Evolutionary conservation across 2,113 vertebrate genomes (phyloP).

Genomic region (Anseranas semipalmata): DNA sequence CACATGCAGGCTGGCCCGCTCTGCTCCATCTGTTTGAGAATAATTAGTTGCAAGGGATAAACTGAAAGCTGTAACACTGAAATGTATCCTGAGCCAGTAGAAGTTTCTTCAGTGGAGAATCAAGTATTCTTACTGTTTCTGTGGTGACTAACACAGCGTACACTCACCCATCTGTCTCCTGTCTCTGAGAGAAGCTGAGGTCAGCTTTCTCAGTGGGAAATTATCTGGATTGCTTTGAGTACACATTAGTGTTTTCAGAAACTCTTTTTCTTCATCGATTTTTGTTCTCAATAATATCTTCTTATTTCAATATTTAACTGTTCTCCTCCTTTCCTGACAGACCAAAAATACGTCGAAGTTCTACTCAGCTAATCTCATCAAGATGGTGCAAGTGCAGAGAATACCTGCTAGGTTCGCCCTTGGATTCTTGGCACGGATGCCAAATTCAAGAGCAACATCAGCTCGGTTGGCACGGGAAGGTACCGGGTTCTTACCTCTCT

Average conservation of each 20-base stretch:
- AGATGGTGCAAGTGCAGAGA: neutral
- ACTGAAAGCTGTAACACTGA: neutral
- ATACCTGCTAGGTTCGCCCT: neutral
- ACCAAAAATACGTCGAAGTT: neutral
- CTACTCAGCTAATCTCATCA: neutral
- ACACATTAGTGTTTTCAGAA: slow-evolving; percentile 46
- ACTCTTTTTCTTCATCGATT: slow-evolving; percentile 30
- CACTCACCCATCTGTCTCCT: slow-evolving; percentile 66
- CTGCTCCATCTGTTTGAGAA: slow-evolving; percentile 39
- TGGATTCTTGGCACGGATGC: neutral
- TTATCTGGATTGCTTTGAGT: slow-evolving; percentile 47
- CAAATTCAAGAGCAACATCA: slow-evolving; percentile 23
- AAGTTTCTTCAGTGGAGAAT: slow-evolving; percentile 41
- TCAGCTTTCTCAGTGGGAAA: slow-evolving; percentile 69
- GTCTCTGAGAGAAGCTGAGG: slow-evolving; percentile 56
- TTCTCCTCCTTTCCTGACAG: slow-evolving; percentile 20
- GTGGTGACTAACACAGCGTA: slow-evolving; percentile 65
- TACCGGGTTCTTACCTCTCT: neutral
- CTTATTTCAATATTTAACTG: slow-evolving; percentile 56
- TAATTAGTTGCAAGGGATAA: slow-evolving; percentile 36
- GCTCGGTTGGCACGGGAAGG: neutral
- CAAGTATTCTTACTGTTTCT: slow-evolving; percentile 32
- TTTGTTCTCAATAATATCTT: slow-evolving; percentile 30
- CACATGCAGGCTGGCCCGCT: fast-evolving
- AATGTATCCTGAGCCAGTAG: neutral